phyloP scores from a whole-genome alignment of 2,797 vertebrate species.

The Karalla daura region DNA sequence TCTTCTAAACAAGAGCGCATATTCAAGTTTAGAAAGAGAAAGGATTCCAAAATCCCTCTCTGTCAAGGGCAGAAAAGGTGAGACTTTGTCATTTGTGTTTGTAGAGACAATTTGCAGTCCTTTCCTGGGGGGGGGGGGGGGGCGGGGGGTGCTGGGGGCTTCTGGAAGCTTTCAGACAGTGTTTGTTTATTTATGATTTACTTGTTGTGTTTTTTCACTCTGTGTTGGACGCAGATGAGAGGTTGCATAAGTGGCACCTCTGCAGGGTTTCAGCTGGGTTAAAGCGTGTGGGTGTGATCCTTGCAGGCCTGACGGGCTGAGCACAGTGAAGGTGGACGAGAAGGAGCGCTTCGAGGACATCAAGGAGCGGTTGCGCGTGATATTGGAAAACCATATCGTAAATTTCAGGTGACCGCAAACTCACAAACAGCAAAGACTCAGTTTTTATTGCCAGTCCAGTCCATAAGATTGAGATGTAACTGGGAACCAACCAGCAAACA shows the following conservation, averaged over 20 bases:
- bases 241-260: constrained; percentile 35
- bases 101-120: constrained; percentile 33
- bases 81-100: constrained; percentile 74
- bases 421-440: constrained; percentile 11
- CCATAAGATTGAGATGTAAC: too few relatives aligned
- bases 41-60: constrained; percentile 91
- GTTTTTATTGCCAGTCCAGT: too few relatives aligned
- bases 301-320: constrained; percentile 96
- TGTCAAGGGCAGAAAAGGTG: constrained; percentile 92
- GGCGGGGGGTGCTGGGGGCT: too few relatives aligned
- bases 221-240: constrained; percentile 29
- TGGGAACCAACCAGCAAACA: too few relatives aligned
- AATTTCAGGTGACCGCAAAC: constrained; percentile 92
- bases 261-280: constrained; percentile 29
- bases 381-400: constrained; percentile 98
- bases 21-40: constrained; percentile 98
- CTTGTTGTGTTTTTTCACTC: constrained; percentile 4
- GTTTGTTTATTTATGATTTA: not conserved
- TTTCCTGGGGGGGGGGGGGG: constrained; percentile 31
- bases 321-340: constrained; percentile 97
- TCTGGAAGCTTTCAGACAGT: constrained; percentile 31
- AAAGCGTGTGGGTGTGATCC: constrained; percentile 58
- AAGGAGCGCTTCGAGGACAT: constrained; percentile 99
- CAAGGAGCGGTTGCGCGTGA: constrained; percentile 96
- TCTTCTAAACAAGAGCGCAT: constrained; percentile 90